These are phyloP conservation scores for Poecile montanus DNA, from an alignment of 2,797 vertebrate genomes.

Conservation along the genomic window DNA sequence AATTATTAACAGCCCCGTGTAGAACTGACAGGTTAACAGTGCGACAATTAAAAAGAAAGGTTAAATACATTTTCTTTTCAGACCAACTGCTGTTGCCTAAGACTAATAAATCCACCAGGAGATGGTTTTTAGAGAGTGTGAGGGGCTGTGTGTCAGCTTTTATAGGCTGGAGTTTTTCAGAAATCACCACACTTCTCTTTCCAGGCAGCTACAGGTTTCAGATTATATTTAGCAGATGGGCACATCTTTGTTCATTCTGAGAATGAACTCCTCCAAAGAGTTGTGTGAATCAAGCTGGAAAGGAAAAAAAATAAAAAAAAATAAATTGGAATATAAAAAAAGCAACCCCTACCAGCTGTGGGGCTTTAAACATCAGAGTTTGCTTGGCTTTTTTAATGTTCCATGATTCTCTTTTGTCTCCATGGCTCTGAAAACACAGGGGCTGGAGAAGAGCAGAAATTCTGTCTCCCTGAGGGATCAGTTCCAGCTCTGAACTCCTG, in stretches of 20 bases:
- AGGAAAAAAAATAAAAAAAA: neutral
- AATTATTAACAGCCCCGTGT: constrained; percentile 56
- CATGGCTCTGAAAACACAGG: neutral
- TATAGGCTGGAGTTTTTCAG: constrained; percentile 29
- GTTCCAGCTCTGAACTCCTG: neutral
- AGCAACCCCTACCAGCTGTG: neutral
- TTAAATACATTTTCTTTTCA: constrained; percentile 71
- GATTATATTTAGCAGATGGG: constrained; percentile 9
- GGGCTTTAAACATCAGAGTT: neutral
- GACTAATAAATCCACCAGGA: constrained; percentile 64
- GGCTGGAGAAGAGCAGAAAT: neutral
- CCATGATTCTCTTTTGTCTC: neutral
- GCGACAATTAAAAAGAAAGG: constrained; percentile 69
- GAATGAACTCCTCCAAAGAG: neutral
- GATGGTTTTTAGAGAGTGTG: constrained; percentile 38
- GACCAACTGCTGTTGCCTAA: constrained; percentile 66
- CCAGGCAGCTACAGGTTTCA: constrained; percentile 47
- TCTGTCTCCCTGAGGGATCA: neutral
- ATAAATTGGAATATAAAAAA: neutral
- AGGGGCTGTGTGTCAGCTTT: constrained; percentile 51
- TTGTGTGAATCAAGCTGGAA: neutral
- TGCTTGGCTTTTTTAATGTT: neutral
- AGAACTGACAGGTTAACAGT: constrained; percentile 68
- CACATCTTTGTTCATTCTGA: too few species aligned
- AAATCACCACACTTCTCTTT: constrained; percentile 19